Base-by-base conservation (phyloP, 2,888 invertebrate species). In the Luffia ferchaultella region DNA sequence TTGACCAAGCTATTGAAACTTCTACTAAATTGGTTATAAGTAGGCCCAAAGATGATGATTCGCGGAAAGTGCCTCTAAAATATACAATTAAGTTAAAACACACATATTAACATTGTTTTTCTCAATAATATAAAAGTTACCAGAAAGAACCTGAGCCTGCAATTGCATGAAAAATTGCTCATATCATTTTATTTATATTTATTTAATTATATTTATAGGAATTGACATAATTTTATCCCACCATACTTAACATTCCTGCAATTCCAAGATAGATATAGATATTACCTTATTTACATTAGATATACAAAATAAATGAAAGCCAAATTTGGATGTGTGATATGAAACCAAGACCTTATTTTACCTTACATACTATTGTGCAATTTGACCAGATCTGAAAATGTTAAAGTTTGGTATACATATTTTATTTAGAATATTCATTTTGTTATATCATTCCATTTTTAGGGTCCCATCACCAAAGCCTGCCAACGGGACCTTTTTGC, bases 61-160 rank as follows among this genome's bases (percentile, higher is more conserved):
- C 62, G 30, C 60, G 70, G 42, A 57, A 62, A 16, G 77, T 79
- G 20, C 70, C 73, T 55, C 68, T 83, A 30, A 83, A 82, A 68
- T 83, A 78, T 59, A 83, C 83, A 5, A 79, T 83, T 57, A 67
- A 68, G 57, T 65, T 82, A 58, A 79, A 80, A 64, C 78, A 77
- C 61, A 68, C 57, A 58, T 76, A 70, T 61, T 30, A 30, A 30
- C 12, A 12, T 7, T n/a, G n/a, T n/a, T n/a, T n/a, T n/a, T n/a
- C n/a, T n/a, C n/a, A n/a, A n/a, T n/a, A n/a, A n/a, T n/a, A n/a
- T n/a, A n/a, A 30, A 12, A 30, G 30, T 30, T 7, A 30, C 5
- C 12, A 30, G 12, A 30, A 30, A 7, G 12, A 30, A 30, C 30
- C 30, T 12, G 5, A 30, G 12, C 5, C 5, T 30, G 30, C 12